Base-by-base conservation (phyloP, 1,140 invertebrate species). In the Brachionus angularis region DNA sequence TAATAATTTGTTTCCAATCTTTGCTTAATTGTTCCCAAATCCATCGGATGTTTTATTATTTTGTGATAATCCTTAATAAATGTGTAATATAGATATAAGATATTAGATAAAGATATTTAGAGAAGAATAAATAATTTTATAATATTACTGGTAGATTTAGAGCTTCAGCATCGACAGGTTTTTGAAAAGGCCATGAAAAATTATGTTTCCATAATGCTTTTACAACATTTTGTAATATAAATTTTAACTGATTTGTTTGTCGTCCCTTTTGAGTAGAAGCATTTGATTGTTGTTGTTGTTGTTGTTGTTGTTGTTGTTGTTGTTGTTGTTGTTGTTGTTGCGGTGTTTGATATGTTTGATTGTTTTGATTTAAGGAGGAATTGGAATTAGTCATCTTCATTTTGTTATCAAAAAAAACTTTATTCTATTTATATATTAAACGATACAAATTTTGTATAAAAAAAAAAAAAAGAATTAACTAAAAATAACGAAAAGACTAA, bases 31-130 rank as follows among this genome's bases (percentile, higher is more conserved):
- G 94, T 96, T n/a, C 92, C 91, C 73, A 99, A 84, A 84, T 99
- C 96, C 95, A 99, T 99, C 14, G 96, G 96, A 81, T 96, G 91
- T 79, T 96, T 98, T 75, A 99, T 98, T 75, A 98, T 95, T 75
- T 98, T 93, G 85, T 97, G 91, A 83, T 99, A 99, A 83, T 98
- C 96, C n/a, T n/a, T n/a, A n/a, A n/a, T n/a, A n/a, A n/a, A n/a
- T n/a, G n/a, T 39, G 1, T 3, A 12, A 3, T 2, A 39, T n/a
- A 39, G n/a, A 39, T n/a, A 1, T 12, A 39, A 39, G 10, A 7
- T 39, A 12, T 39, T 34, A 5, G 4, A 5, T 34, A 5, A 5
- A 5, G 34, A 39, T 3, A 39, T 39, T 12, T 12, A 3, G n/a
- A 2, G n/a, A 39, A 39, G 1, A 39, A 39, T 39, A 39, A 25